Base-by-base conservation (phyloP, 2,113 vertebrate genomes). In the Pitta sordida region DNA sequence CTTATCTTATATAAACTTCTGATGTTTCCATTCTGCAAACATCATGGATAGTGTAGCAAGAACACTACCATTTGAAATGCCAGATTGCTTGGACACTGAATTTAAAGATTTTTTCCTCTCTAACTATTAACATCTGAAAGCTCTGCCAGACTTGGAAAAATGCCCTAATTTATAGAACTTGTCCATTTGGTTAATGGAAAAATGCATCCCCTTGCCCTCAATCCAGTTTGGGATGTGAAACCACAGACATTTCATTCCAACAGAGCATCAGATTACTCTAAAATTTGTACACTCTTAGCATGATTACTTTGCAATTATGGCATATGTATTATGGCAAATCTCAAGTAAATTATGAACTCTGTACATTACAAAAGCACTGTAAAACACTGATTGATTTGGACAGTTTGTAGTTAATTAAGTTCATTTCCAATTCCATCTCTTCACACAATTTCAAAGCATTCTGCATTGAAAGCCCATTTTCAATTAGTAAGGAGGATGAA, bases 331-430 rank as follows among this genome's bases (percentile, higher is more conserved):
- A 95, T 46, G 58, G 93, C 93, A 95, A 95, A 96, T 96, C 91
- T 67, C 92, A 91, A 97, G 90, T 94, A 97, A 97, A 97, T 97
- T 74, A 97, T 97, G 95, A 98, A 97, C 96, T 95, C 94, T 97
- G 87, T 92, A 86, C 94, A 91, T 95, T 97, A 97, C 94, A 86
- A 81, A 96, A 83, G 92, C 86, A 83, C 92, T 96, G 91, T 93
- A 94, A 97, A 97, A 96, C 95, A 86, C 96, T 97, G 97, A 98
- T 98, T 98, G 98, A 97, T 98, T 97, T 97, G 95, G 97, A 97
- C 97, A 98, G 97, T 97, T 97, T 97, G 97, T 94, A 98, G 97
- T 98, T 98, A 98, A 98, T 98, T 97, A 98, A 98, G 96, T 97
- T 98, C 96, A 98, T 98, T 98, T 98, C 94, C 95, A 98, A 98